Evolutionary conservation across 2,113 vertebrate genomes (phyloP), one percentile per base, ranked within the genome.

Genomic region (Phycodurus eques): DNA sequence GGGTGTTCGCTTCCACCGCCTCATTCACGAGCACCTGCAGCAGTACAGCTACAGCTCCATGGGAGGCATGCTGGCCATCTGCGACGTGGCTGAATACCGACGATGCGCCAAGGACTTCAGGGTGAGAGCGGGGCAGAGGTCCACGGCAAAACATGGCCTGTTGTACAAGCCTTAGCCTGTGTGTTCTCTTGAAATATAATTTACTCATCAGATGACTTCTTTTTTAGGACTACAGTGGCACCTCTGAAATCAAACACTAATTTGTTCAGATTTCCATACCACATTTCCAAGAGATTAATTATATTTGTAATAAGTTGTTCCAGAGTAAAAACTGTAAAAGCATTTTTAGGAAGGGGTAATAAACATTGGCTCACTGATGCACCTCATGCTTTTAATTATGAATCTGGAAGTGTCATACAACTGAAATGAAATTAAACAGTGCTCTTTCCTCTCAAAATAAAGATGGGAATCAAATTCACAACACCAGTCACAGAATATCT

Each of bases 31-130:
- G 67, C 98, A 99, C 89, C 94, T 98, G 67, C 98, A 99, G 89
- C 97, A 98, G 85, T 99, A 95, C 91, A 96, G 93, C 79, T 99
- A 99, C 92, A 98, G 95, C 86, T 98, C 95, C 72, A 99, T 98
- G 96, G 97, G 98, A 74, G 97, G 98, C 91, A 99, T 99, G 98
- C 91, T 98, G 83, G 97, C 97, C 84, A 99, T 99, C 88, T 99
- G 98, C 85, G 98, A 99, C 0, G 97, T 99, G 82, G 96, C 96
- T 61, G 97, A 99, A 77, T 99, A 99, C 78, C 93, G 97, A 80
- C 96, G 96, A 82, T 94, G 94, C 83, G 97, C 98, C 94, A 99
- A 99, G 93, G 96, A 97, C 88, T 99, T 99, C 83, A 88, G 77
- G 87, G 93, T 94, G 83, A 92, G 84, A 12, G 15, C 69, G 79